Evolutionary conservation across 1,140 invertebrate species (phyloP), one percentile per base, ranked within the genome.

Genomic region (Halyomorpha halys): DNA sequence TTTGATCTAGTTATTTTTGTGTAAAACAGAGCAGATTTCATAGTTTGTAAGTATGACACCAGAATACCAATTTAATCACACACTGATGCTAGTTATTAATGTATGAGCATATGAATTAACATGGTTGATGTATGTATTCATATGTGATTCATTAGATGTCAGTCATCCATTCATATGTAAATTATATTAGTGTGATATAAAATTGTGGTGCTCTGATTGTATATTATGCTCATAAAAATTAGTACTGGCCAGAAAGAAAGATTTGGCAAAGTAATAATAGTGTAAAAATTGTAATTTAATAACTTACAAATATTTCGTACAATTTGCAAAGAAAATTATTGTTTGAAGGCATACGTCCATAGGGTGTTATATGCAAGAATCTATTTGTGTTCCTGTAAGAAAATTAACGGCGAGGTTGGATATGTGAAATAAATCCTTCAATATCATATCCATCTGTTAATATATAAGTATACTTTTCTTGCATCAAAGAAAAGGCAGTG

Each of bases 101-200:
- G 47, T 21, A 49, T 49, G 21, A 49, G 11, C 47, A 13, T 49
- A 49, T 21, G 21, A 49, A 19, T 49, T n/a, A 1, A 49, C n/a
- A 13, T 49, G 16, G 3, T 18, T 49, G 3, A 18, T 49, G n/a
- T 49, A 18, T 49, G 47, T 13, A 49, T 19, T 49, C 47, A 49
- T 49, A 49, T 49, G 47, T 49, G n/a, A 18, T 49, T 21, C n/a
- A 49, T 21, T 49, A 49, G n/a, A 49, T 49, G 47, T 23, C 23
- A 61, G 62, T 67, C 66, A 67, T 66, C 65, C 61, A 64, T 61
- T 21, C 51, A 64, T 64, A 39, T 61, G 59, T 67, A 64, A 67
- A 63, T 53, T 56, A 63, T 44, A 67, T 67, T 67, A 67, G 66
- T 67, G 66, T 67, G 66, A 67, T 67, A 67, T 63, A 67, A 54